Percentiles rank a stretch among this genome's conserved stretches.
Evolutionary conservation across 2,797 vertebrate genomes (phyloP).

Genomic region (Limosa lapponica): DNA sequence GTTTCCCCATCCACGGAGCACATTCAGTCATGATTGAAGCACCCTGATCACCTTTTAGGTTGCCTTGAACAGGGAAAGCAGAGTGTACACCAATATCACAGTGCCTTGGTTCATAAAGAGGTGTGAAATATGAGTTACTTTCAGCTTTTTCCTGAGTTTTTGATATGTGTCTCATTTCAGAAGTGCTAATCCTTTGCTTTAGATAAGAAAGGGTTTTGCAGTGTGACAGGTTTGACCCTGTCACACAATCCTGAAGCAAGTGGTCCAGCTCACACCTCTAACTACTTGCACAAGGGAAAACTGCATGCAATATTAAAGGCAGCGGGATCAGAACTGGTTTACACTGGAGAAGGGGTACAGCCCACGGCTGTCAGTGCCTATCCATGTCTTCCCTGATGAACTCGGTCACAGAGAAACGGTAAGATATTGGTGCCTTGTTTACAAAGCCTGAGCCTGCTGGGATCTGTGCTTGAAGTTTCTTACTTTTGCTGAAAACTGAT

Average conservation of each 20-base stretch:
- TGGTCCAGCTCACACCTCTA: background rate
- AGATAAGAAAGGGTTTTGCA: background rate
- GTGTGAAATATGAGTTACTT: background rate
- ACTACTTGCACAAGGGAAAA: background rate
- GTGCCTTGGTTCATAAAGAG: background rate
- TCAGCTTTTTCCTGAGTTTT: background rate
- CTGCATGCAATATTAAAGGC: background rate
- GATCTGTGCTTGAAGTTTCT: background rate
- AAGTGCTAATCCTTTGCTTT: constrained; percentile 17
- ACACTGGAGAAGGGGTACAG: background rate
- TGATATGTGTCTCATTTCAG: background rate
- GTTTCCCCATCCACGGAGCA: background rate
- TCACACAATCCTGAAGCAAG: background rate
- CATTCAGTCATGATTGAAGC: background rate
- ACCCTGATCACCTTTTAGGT: background rate
- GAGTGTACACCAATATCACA: background rate
- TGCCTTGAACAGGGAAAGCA: background rate
- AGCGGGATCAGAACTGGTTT: background rate
- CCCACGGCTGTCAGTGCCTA: background rate
- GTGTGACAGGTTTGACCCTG: background rate
- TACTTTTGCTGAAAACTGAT: constrained; percentile 59
- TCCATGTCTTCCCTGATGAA: background rate
- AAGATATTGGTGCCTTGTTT: background rate
- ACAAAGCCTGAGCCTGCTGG: constrained; percentile 8
- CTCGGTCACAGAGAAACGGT: background rate